These are phyloP conservation scores for Drosophila paucipuncta DNA, from an alignment of 2,888 invertebrate species.

Conservation along the genomic window DNA sequence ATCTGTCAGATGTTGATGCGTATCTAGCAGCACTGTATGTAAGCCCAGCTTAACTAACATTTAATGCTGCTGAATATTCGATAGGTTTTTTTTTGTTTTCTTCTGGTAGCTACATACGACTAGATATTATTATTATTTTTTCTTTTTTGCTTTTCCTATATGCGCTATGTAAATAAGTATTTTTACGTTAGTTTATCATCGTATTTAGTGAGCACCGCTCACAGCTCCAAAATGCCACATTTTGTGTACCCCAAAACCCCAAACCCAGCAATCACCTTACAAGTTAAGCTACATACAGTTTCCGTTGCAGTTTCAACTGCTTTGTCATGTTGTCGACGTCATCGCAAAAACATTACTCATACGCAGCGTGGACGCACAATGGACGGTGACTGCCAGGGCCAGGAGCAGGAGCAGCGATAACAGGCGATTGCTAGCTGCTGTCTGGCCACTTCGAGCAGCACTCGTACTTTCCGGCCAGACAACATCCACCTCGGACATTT, in stretches of 20 bases:
- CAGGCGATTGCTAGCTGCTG: constrained; percentile 46
- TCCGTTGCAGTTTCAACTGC: constrained; percentile 42
- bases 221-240: constrained; percentile 24
- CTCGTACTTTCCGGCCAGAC: constrained; percentile 88
- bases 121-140: constrained; percentile 18
- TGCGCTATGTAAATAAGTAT: constrained; percentile 29
- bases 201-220: constrained; percentile 38
- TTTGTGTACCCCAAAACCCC: constrained; percentile 13
- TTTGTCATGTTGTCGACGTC: constrained; percentile 74
- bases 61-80: constrained; percentile 49
- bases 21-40: background rate
- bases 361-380: constrained; percentile 50
- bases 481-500: constrained; percentile 96
- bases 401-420: constrained; percentile 58
- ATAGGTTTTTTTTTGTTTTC: constrained; percentile 20
- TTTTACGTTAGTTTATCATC: constrained; percentile 44
- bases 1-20: background rate
- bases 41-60: constrained; percentile 53
- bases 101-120: constrained; percentile 33
- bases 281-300: constrained; percentile 58
- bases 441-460: constrained; percentile 72
- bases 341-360: constrained; percentile 41
- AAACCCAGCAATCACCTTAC: constrained; percentile 28
- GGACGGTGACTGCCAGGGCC: constrained; percentile 52
- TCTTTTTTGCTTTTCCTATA: background rate